Base-by-base conservation (phyloP, 2,888 invertebrate genomes). In the Agrotis clavis region DNA sequence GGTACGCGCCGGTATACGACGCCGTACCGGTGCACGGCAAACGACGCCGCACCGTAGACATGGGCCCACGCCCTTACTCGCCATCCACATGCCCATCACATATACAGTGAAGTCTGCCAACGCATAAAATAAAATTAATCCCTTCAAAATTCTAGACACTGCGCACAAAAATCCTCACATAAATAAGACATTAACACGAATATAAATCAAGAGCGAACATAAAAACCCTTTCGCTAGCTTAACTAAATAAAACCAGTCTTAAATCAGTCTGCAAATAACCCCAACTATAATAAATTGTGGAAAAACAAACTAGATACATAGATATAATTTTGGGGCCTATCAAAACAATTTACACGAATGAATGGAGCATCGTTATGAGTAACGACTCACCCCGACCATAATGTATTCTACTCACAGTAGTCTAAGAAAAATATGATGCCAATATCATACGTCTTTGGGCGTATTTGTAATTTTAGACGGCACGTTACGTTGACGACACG, bases 271-370 rank as follows among this genome's bases (percentile, higher is more conserved):
- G 9, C 62, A 76, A 67, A 66, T 66, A 72, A 62, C 45, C 50
- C 68, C 41, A 51, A 69, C 73, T 65, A 77, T 69, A 67, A 74
- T 83, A 79, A 79, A 81, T 48, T 64, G 69, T 59, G 50, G 67
- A 73, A 74, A 70, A 59, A 77, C 73, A 62, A 69, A 77, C 61
- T 72, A 70, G 70, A 77, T 19, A 57, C 57, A 57, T 71, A 68
- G 51, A 78, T 68, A 69, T 65, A 67, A 73, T 68, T 54, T 62
- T 41, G 30, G 25, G 65, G 51, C 70, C 67, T 83, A 82, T 79
- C 77, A 85, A 72, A 82, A 79, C 71, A 79, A 79, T 82, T 79
- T 77, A 82, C 80, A 71, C 81, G 69, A 71, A 71, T 50, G 71
- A 81, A 83, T 83, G 67, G 75, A 63, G 73, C 53, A 83, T 74